These are phyloP conservation scores for Mormyrops attenuatus DNA, from an alignment of 2,797 vertebrate genomes.

Conservation along the genomic window DNA sequence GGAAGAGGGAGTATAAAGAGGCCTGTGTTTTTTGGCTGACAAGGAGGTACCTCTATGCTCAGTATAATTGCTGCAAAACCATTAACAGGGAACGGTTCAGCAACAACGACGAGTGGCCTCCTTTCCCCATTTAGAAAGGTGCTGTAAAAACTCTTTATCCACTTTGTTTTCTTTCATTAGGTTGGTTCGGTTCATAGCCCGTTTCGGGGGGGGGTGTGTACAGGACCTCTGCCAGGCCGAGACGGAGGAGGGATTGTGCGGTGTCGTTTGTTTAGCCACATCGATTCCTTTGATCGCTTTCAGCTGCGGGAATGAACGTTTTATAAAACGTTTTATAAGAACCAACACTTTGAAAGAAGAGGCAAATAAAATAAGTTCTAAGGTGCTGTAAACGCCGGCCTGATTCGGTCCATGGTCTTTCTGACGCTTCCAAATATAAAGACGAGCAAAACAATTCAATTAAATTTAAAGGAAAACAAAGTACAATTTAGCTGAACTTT, in stretches of 20 bases:
- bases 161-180: background rate
- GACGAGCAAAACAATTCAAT: background rate
- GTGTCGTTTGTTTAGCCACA: background rate
- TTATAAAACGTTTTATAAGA: background rate
- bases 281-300: background rate
- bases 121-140: background rate
- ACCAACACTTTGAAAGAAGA: background rate
- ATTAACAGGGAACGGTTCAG: slow-evolving; percentile 17
- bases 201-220: background rate
- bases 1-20: slow-evolving; percentile 2
- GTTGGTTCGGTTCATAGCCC: background rate
- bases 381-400: background rate
- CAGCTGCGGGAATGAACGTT: background rate
- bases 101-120: background rate
- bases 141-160: background rate
- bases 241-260: background rate
- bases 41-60: background rate
- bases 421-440: background rate
- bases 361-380: background rate
- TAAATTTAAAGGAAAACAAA: background rate
- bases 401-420: background rate
- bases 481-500: background rate
- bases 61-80: background rate
- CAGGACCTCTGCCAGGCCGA: background rate
- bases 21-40: slow-evolving; percentile 3